Evolutionary conservation across 2,113 vertebrate genomes (phyloP).

Genomic region (Leptodactylus fuscus): DNA sequence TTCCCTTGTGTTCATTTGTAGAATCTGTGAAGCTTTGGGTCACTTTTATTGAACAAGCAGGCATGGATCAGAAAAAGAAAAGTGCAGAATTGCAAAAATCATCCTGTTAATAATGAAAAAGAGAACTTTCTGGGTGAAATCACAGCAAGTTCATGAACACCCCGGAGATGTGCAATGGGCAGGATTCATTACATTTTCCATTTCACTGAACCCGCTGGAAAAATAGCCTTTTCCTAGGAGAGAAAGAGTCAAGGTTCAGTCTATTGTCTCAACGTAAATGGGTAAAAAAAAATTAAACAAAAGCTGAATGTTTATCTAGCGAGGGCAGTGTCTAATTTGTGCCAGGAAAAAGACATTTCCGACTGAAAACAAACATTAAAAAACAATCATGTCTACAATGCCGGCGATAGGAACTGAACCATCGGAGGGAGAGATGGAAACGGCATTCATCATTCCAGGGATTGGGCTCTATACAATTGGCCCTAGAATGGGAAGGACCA

Average conservation of each 20-base stretch:
- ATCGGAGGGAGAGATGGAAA: not conserved
- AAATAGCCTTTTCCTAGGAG: conserved; percentile 46
- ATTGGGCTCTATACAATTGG: not conserved
- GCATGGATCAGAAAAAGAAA: conserved; percentile 29
- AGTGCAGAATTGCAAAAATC: conserved; percentile 58
- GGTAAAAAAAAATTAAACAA: conserved; percentile 27
- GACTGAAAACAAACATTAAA: not conserved
- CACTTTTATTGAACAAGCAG: conserved; percentile 29
- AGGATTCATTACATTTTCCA: conserved; percentile 60
- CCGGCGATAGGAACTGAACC: not conserved
- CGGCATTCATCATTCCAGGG: not conserved
- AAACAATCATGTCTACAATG: not conserved
- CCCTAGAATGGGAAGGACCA: not conserved
- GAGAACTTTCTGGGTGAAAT: conserved; percentile 60
- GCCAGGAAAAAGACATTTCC: not conserved
- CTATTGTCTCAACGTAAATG: conserved; percentile 46
- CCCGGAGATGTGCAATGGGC: conserved; percentile 54
- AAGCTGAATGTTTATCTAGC: conserved; percentile 16
- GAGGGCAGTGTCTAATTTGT: not conserved
- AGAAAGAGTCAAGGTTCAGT: conserved; percentile 43
- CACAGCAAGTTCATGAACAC: conserved; percentile 55
- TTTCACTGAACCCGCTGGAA: conserved; percentile 50
- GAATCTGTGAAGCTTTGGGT: conserved; percentile 30
- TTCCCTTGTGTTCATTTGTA: not conserved
- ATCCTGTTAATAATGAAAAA: conserved; percentile 56